These are phyloP conservation scores for Panorpa germanica DNA, from an alignment of 2,888 invertebrate genomes.

Conservation along the genomic window DNA sequence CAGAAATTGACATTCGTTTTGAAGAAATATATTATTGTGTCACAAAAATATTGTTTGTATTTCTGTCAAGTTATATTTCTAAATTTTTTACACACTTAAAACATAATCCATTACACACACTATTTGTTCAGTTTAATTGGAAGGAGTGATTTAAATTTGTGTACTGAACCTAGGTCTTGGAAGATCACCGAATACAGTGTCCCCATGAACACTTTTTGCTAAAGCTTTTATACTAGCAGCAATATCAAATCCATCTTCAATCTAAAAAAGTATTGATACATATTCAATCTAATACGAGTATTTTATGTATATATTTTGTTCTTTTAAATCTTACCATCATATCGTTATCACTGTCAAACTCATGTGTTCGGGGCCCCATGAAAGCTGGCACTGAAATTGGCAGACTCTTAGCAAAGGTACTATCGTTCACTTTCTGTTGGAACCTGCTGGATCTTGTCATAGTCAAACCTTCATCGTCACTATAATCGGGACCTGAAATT, in stretches of 20 bases:
- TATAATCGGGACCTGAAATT: slow-evolving; percentile 43
- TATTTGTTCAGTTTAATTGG: no score
- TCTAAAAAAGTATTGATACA: slow-evolving; percentile 14
- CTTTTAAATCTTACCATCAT: slow-evolving; percentile 8
- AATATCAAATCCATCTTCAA: no score
- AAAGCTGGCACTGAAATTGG: slow-evolving; percentile 53
- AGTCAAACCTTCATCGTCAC: slow-evolving; percentile 48
- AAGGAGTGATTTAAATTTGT: slow-evolving; percentile 46
- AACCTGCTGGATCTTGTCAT: slow-evolving; percentile 15
- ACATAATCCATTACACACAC: no score
- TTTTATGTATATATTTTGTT: neutral
- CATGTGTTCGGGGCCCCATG: slow-evolving; percentile 13
- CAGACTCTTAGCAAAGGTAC: slow-evolving; percentile 46
- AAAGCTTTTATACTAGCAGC: slow-evolving; percentile 85
- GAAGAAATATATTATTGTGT: no score
- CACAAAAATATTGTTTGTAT: no score
- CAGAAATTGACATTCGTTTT: no score
- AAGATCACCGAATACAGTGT: slow-evolving; percentile 70
- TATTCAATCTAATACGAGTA: neutral
- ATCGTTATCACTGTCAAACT: slow-evolving; percentile 12
- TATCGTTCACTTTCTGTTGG: slow-evolving; percentile 24
- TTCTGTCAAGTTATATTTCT: no score
- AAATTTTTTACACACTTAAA: no score
- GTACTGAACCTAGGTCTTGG: slow-evolving; percentile 73
- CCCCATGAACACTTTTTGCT: slow-evolving; percentile 77